Evolutionary conservation across 2,797 vertebrate genomes (phyloP).

Genomic region (Buceros bicornis): DNA sequence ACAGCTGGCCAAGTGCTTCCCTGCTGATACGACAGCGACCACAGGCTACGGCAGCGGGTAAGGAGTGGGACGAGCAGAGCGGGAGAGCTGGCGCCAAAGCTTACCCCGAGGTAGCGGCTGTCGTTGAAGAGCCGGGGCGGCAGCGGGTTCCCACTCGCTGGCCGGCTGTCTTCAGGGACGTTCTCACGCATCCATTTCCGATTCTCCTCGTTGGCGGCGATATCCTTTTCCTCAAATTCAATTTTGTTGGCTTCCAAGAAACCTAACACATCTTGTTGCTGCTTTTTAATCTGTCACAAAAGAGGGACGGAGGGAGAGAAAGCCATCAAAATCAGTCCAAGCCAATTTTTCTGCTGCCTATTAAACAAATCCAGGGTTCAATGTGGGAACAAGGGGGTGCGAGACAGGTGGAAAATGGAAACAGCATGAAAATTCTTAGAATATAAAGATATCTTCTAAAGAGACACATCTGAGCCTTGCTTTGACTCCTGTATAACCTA

Average conservation of each 20-base stretch:
- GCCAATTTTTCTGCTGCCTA: neutral
- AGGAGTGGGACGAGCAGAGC: fast-evolving
- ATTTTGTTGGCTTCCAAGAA: slow-evolving; percentile 96
- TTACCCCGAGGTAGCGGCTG: slow-evolving; percentile 93
- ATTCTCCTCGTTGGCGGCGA: slow-evolving; percentile 93
- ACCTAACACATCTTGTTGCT: slow-evolving; percentile 94
- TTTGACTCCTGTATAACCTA: neutral
- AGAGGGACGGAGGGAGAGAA: neutral
- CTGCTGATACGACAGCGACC: neutral
- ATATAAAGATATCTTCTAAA: neutral
- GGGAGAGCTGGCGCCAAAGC: neutral
- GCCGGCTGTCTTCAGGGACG: slow-evolving; percentile 89
- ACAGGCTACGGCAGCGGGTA: neutral
- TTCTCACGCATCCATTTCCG: slow-evolving; percentile 98
- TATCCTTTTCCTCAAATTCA: slow-evolving; percentile 94
- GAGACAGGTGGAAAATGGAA: neutral
- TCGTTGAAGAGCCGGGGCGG: slow-evolving; percentile 97
- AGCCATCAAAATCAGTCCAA: neutral
- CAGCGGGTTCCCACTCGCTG: slow-evolving; percentile 89
- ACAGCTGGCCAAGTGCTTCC: neutral
- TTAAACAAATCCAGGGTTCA: neutral
- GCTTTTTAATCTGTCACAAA: slow-evolving; percentile 92
- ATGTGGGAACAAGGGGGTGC: neutral
- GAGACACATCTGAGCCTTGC: neutral
- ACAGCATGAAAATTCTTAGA: neutral